phyloP scores from a whole-genome alignment of 2,113 vertebrate species.

The Aspiorhynchus laticeps region DNA sequence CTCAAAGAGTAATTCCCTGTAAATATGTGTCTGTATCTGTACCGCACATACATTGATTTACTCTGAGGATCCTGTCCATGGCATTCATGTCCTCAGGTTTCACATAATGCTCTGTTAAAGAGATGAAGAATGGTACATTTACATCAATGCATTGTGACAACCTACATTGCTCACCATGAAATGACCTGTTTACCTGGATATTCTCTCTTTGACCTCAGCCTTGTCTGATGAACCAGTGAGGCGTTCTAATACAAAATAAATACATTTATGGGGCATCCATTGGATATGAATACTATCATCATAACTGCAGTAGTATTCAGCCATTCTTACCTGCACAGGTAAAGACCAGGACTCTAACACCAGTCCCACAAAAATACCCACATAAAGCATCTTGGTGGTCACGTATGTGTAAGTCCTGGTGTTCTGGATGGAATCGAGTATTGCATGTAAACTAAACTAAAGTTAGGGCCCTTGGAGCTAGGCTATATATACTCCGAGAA shows the following conservation, averaged over 20 bases:
- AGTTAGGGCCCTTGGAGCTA: not conserved
- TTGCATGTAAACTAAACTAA: not conserved
- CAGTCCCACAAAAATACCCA: slow-evolving; percentile 60
- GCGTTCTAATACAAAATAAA: slow-evolving; percentile 66
- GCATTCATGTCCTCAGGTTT: slow-evolving; percentile 67
- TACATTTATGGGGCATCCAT: not conserved
- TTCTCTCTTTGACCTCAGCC: slow-evolving; percentile 67
- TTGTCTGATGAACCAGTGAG: slow-evolving; percentile 62
- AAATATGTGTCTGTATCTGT: not conserved
- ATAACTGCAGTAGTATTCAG: not conserved
- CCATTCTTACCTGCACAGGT: slow-evolving; percentile 70
- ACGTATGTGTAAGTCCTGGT: slow-evolving; percentile 20
- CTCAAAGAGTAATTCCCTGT: not conserved
- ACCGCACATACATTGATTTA: slow-evolving; percentile 71
- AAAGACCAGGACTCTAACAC: slow-evolving; percentile 60
- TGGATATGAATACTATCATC: not conserved
- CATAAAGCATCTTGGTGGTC: slow-evolving; percentile 59
- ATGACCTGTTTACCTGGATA: slow-evolving; percentile 66
- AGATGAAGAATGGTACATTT: not conserved
- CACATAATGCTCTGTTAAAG: slow-evolving; percentile 32
- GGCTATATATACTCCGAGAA: slow-evolving; percentile 30
- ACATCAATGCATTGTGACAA: not conserved
- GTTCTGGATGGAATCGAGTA: slow-evolving; percentile 23
- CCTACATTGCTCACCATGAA: not conserved
- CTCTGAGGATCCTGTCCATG: slow-evolving; percentile 76